Conservation (phyloP, 92 coral and sea anemone genomes). For the Palythoa heliodiscus region DNA sequence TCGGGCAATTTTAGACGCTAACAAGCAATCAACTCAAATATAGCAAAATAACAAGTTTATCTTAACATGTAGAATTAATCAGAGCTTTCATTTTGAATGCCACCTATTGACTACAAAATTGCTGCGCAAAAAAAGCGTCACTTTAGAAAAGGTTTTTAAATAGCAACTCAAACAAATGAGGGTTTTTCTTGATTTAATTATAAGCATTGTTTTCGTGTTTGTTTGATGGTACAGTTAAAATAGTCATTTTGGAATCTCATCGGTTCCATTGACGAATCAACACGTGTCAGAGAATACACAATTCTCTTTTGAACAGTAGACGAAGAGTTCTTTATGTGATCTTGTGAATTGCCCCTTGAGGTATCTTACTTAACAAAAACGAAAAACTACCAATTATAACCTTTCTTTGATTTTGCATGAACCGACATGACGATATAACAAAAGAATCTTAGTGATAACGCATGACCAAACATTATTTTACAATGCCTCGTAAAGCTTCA, state of each 20-base stretch:
- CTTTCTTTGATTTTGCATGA: constrained; percentile 36
- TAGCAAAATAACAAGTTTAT: constrained; percentile 29
- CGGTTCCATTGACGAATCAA: constrained; percentile 11
- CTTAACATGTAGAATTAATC: constrained; percentile 32
- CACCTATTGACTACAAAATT: constrained; percentile 17
- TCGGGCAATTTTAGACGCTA: neutral
- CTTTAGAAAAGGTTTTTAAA: constrained; percentile 14
- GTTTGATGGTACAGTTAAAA: constrained; percentile 25
- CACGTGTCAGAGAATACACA: constrained; percentile 34
- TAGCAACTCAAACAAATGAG: constrained; percentile 32
- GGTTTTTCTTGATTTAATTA: constrained; percentile 67
- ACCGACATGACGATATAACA: constrained; percentile 27
- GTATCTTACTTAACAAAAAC: constrained; percentile 37
- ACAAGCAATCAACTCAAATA: constrained; percentile 22
- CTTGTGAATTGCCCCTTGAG: constrained; percentile 39
- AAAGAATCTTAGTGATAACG: constrained; percentile 29
- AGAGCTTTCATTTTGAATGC: neutral
- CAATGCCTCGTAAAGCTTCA: neutral
- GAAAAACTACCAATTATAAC: constrained; percentile 20
- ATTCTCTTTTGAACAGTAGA: constrained; percentile 1
- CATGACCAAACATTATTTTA: constrained; percentile 5
- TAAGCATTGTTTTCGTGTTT: constrained; percentile 45
- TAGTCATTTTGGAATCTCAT: constrained; percentile 8
- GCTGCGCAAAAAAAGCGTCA: constrained; percentile 1
- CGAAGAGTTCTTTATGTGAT: constrained; percentile 31